A percentile compares a stretch with the other conserved stretches of the same genome.
Evolutionary conservation across 1,140 invertebrate genomes (phyloP).

Genomic region (Neodiprion virginianus): DNA sequence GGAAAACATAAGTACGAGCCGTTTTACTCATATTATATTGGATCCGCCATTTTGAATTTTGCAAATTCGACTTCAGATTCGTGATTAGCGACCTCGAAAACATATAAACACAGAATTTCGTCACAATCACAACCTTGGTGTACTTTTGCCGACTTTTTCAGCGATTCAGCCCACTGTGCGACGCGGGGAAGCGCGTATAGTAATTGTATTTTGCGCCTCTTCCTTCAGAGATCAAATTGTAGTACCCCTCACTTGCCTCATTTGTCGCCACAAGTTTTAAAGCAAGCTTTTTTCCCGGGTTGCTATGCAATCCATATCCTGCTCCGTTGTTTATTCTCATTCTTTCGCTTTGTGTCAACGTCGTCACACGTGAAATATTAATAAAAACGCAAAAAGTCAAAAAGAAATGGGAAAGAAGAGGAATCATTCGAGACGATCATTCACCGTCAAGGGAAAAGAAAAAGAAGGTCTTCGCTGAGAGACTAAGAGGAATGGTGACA

Average conservation of each 20-base stretch:
- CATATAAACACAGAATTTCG: no score
- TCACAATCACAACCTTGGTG: no score
- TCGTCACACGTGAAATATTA: conserved; percentile 12
- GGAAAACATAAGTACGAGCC: no score
- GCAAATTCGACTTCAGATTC: no score
- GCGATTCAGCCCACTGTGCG: no score
- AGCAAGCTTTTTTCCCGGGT: conserved; percentile 1
- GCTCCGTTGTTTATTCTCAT: conserved; percentile 1
- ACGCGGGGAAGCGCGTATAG: no score
- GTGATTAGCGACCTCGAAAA: no score
- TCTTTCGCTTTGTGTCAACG: conserved; percentile 22
- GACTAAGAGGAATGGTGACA: conserved; percentile 1
- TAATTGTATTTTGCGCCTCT: no score
- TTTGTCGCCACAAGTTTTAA: conserved; percentile 20
- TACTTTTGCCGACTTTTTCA: no score
- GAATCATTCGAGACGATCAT: conserved; percentile 3
- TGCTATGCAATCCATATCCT: not conserved
- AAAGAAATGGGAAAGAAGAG: conserved; percentile 11
- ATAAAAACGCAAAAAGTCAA: not conserved
- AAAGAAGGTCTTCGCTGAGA: not conserved
- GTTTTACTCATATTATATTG: no score
- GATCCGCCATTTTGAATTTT: no score
- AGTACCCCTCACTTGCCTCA: conserved; percentile 16
- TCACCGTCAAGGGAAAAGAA: not conserved
- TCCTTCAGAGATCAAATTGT: not conserved